phyloP scores from a whole-genome alignment of 2,113 vertebrate genomes.

The Hiodon tergisus region DNA sequence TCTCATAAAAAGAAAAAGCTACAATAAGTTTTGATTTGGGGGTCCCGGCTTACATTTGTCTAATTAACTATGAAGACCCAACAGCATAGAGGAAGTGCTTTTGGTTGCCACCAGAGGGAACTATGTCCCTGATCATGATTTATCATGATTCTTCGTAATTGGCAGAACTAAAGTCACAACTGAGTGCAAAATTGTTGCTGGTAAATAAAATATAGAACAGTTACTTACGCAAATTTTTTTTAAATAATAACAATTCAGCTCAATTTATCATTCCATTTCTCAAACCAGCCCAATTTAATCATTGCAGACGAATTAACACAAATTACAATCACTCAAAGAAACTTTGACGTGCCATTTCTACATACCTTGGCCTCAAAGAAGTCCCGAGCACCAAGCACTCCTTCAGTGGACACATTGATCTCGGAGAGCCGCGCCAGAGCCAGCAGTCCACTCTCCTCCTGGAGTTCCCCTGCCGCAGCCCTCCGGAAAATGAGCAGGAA shows the following conservation, averaged over 20 bases:
- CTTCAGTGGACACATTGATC: conserved; percentile 84
- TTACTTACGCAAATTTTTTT: background rate
- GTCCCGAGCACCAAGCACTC: conserved; percentile 85
- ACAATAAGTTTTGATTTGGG: too few species aligned
- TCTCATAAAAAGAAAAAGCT: too few species aligned
- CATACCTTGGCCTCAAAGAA: conserved; percentile 96
- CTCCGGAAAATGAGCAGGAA: conserved; percentile 89
- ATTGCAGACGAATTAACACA: too few species aligned
- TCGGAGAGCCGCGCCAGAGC: conserved; percentile 85
- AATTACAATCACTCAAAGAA: background rate
- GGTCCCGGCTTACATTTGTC: too few species aligned
- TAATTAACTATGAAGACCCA: too few species aligned
- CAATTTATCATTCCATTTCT: background rate
- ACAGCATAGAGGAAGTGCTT: background rate
- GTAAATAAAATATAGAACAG: background rate
- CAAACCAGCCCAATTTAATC: too few species aligned
- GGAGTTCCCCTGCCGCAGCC: conserved; percentile 80
- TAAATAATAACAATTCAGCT: background rate
- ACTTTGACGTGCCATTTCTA: background rate
- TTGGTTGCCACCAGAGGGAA: conserved; percentile 12
- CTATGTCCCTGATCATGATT: background rate
- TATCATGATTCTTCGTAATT: too few species aligned
- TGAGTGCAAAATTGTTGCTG: background rate
- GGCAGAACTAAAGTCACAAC: background rate
- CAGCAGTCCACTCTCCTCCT: conserved; percentile 87